Evolutionary conservation across 2,797 vertebrate species (phyloP), one percentile per base, ranked within the genome.

Genomic region (Parambassis ranga): DNA sequence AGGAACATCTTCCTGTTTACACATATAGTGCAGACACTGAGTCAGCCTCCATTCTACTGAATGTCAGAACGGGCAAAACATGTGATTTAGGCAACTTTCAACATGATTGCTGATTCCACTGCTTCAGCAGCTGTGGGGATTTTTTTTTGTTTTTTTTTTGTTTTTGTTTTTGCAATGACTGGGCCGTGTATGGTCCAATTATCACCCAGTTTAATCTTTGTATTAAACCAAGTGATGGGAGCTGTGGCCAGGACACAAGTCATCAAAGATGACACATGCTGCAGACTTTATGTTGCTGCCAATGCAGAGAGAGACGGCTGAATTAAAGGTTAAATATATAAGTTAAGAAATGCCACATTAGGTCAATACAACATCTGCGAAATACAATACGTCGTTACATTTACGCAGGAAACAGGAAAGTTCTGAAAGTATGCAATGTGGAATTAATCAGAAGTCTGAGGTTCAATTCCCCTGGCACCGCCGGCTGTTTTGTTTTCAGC

Each of bases 71-170:
- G 22, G 53, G 53, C 32, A 43, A 80, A 65, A 75, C 59, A 11
- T 83, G 62, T 71, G 67, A 87, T 88, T 87, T 84, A 53, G 72
- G 72, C 71, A 75, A 71, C 79, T 87, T 68, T 42, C 50, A 69
- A 81, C 71, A 82, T 35, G 71, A 71, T 63, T 71, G 67, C 70
- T 56, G 72, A 75, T 65, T 74, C 33, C 59, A 64, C 64, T 11
- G 57, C 49, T 65, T 33, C 44, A 50, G 38, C 67, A 53, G 49
- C 3, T 6, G 20, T 60, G 50, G 46, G 32, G 57, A 48, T 66
- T 62, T 57, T 73, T 53, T n/a, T n/a, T n/a, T n/a, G n/a, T n/a
- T n/a, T n/a, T n/a, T n/a, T n/a, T n/a, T n/a, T n/a, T n/a, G n/a
- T n/a, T n/a, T n/a, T n/a, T n/a, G n/a, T n/a, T n/a, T n/a, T n/a